Evolutionary conservation across 2,113 vertebrate genomes (phyloP).

Genomic region (Meleagris gallopavo): DNA sequence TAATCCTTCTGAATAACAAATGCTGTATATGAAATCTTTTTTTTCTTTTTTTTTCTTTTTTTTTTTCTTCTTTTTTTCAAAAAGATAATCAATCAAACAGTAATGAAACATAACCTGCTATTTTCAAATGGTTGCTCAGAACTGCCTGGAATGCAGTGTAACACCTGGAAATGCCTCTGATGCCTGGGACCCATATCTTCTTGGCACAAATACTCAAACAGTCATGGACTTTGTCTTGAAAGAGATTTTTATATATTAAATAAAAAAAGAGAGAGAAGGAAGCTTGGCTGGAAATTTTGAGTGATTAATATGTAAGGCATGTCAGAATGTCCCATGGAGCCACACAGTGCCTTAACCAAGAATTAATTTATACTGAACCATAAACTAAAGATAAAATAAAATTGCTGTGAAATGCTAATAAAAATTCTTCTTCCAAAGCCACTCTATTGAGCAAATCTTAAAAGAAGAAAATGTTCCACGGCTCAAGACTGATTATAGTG

Average conservation of each 20-base stretch:
- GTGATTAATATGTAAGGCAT: slow-evolving; percentile 10
- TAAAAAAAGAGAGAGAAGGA: not conserved
- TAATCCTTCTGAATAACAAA: not conserved
- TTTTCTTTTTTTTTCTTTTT: not conserved
- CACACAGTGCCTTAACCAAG: slow-evolving; percentile 22
- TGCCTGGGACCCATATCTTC: not conserved
- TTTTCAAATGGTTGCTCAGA: not conserved
- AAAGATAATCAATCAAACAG: not conserved
- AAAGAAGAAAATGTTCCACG: not conserved
- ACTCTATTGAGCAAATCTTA: slow-evolving; percentile 40
- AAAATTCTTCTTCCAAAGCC: not conserved
- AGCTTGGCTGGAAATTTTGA: not conserved
- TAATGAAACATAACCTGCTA: not conserved
- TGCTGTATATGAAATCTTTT: not conserved
- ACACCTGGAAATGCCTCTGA: not conserved
- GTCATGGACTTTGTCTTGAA: not conserved
- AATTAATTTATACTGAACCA: slow-evolving; percentile 37
- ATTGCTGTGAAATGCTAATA: slow-evolving; percentile 52
- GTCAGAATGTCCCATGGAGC: slow-evolving; percentile 6
- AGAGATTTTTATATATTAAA: not conserved
- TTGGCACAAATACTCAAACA: not conserved
- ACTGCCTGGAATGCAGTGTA: not conserved
- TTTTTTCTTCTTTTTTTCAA: not conserved
- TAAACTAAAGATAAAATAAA: slow-evolving; percentile 52
- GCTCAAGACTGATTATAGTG: slow-evolving; percentile 18